A percentile compares a stretch with the other conserved stretches of the same genome.
These are phyloP conservation scores for Alcedo atthis DNA, from an alignment of 2,797 vertebrate genomes.

Conservation along the genomic window DNA sequence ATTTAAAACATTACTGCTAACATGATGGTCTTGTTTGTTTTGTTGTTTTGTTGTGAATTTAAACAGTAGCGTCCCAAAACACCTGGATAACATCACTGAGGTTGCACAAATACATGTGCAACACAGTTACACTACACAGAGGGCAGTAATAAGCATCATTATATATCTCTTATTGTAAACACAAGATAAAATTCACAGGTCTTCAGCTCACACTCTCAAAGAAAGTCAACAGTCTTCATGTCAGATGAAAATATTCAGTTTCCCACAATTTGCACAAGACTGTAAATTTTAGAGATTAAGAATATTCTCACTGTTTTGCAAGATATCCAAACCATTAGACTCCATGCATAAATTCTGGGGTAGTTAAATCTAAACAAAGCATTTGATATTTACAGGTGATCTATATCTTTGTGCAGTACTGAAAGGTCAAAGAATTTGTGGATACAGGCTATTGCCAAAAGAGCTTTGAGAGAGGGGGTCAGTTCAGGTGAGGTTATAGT, in stretches of 20 bases:
- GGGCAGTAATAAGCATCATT: neutral
- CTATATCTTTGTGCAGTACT: neutral
- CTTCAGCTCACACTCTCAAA: neutral
- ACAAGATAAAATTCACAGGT: neutral
- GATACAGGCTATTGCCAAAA: neutral
- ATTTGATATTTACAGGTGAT: conserved; percentile 22
- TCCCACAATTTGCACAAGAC: neutral
- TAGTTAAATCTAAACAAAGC: neutral
- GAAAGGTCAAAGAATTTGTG: conserved; percentile 41
- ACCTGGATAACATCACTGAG: neutral
- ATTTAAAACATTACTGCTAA: neutral
- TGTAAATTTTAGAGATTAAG: neutral
- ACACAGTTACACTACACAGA: neutral
- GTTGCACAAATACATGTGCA: neutral
- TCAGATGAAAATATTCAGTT: neutral
- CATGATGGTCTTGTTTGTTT: neutral
- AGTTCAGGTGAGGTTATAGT: neutral
- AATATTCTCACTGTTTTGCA: neutral
- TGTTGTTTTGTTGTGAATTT: neutral
- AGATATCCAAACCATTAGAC: neutral
- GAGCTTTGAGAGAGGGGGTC: neutral
- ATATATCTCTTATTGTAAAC: neutral
- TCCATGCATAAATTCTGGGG: neutral
- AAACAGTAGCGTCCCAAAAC: neutral
- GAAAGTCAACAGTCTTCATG: neutral